Evolutionary conservation across 2,797 vertebrate species (phyloP).

Genomic region (Macrochelys suwanniensis): DNA sequence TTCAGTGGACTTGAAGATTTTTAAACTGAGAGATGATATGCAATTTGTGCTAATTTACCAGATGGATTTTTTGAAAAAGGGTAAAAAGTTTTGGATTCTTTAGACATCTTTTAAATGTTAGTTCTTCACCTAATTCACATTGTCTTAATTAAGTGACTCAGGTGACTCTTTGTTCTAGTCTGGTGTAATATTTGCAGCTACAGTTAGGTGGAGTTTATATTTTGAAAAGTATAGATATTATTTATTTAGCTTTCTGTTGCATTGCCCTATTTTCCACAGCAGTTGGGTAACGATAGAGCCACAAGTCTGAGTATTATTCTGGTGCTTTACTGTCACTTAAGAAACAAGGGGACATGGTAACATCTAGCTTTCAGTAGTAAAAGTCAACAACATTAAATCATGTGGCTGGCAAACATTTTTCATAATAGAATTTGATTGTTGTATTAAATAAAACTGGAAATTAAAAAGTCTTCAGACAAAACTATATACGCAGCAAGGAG

Average conservation of each 20-base stretch:
- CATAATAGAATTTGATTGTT: neutral
- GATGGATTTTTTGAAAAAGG: neutral
- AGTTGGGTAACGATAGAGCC: neutral
- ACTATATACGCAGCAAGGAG: neutral
- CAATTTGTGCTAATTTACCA: neutral
- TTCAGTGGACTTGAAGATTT: neutral
- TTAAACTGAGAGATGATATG: neutral
- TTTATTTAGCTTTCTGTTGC: neutral
- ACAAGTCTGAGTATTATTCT: neutral
- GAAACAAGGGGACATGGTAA: neutral
- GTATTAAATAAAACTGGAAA: neutral
- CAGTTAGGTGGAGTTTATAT: neutral
- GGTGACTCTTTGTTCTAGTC: neutral
- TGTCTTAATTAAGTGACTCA: neutral
- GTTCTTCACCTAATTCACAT: neutral
- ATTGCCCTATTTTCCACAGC: neutral
- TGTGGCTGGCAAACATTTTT: neutral
- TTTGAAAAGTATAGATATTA: neutral
- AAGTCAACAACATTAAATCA: rapidly evolving
- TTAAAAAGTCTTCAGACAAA: neutral
- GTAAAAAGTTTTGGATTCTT: neutral
- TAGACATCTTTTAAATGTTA: neutral
- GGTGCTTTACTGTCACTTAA: neutral
- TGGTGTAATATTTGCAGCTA: neutral
- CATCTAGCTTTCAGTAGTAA: neutral